Evolutionary conservation across 2,797 vertebrate species (phyloP), one percentile per base, ranked within the genome.

Genomic region (Peromyscus attwateri): DNA sequence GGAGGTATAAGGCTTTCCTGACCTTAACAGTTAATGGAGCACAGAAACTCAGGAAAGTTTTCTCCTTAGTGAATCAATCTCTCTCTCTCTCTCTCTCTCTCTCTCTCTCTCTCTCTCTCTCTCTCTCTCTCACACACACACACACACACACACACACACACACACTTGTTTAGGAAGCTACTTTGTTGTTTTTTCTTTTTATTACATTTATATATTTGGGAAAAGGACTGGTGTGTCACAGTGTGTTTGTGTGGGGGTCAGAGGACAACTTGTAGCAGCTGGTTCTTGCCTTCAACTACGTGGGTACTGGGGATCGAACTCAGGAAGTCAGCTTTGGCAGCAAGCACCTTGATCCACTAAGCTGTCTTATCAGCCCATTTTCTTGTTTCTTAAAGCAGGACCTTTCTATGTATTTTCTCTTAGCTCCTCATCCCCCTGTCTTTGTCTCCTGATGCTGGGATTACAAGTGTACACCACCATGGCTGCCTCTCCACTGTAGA

Each of bases 11-110:
- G 40, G 31, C 21, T 27, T 91, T 95, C 60, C 73, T 64, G 27
- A 88, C 46, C 88, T 79, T 25, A 62, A 82, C 40, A 83, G 9
- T 87, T 75, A 94, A 57, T 37, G 82, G 75, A 94, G 49, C 80
- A 68, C 43, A 37, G 6, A 87, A 66, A 89, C 64, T 80, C 34
- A 55, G 71, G 29, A 71, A 93, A 89, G 13, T 23, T 91, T 96
- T 82, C 60, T 40, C 34, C 55, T 87, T 52, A 43, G 13, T 64
- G 27, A 49, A 34, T 85, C 21, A 40, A 40, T 40, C 40, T 40
- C 40, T 40, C 40, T 40, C 40, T 40, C 40, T 40, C 40, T 40
- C 40, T 40, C 40, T 40, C 40, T 27, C 3, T 82, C 55, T 60
- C 34, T 82, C n/a, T 27, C 40, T 49, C 25, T 75, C 37, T 43